phyloP scores from a whole-genome alignment of 2,113 vertebrate species.

The Vicugna pacos region DNA sequence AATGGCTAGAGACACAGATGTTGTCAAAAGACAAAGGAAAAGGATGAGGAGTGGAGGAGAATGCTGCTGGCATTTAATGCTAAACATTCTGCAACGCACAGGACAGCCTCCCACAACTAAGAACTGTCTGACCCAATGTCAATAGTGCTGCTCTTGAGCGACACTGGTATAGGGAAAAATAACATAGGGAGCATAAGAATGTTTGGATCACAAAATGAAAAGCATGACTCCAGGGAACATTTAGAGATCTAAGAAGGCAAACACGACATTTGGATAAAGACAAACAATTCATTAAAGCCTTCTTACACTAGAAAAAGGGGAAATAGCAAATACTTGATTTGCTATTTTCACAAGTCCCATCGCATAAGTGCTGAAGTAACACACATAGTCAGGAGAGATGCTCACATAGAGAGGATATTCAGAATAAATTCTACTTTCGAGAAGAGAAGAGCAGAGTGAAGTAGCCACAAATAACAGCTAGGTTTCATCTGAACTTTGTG shows the following conservation, averaged over 20 bases:
- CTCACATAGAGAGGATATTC: neutral
- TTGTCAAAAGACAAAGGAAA: neutral
- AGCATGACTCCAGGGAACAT: neutral
- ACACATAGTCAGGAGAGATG: neutral
- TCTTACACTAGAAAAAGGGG: neutral
- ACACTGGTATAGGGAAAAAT: neutral
- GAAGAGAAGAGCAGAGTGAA: neutral
- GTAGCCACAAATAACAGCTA: neutral
- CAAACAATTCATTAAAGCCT: slow-evolving; percentile 53
- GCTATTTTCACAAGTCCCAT: slow-evolving; percentile 15
- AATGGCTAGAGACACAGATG: neutral
- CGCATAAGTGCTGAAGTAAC: neutral
- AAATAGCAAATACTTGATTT: slow-evolving; percentile 44
- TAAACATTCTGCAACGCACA: neutral
- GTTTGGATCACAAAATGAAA: neutral
- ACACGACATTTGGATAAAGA: slow-evolving; percentile 54
- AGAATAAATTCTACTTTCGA: neutral
- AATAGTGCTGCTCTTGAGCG: neutral
- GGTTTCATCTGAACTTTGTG: neutral
- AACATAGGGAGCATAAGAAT: neutral
- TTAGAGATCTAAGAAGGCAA: slow-evolving; percentile 29
- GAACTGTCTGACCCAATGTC: neutral
- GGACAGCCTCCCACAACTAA: neutral
- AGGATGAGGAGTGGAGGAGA: neutral
- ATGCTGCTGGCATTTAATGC: neutral